phyloP scores from a whole-genome alignment of 2,113 vertebrate genomes.

The Craseonycteris thonglongyai region DNA sequence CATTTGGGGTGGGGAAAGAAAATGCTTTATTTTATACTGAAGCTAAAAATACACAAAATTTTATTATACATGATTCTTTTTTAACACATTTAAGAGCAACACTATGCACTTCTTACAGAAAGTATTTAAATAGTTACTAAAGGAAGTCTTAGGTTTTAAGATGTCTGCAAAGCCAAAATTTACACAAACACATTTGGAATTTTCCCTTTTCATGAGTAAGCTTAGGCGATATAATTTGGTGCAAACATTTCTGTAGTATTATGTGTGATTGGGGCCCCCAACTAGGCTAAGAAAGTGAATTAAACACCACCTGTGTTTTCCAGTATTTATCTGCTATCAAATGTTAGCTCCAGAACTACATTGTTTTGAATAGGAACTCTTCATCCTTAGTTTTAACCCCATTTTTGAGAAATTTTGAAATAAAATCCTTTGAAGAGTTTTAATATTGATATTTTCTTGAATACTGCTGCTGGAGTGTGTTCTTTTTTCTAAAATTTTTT shows the following conservation, averaged over 20 bases:
- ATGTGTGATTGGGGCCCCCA: background rate
- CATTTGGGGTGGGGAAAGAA: conserved; percentile 67
- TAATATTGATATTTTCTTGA: conserved; percentile 25
- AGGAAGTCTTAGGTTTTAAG: conserved; percentile 47
- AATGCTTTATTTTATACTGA: conserved; percentile 80
- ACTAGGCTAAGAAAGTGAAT: background rate
- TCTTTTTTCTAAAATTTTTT: too few relatives aligned
- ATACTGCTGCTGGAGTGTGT: background rate
- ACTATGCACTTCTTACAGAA: conserved; percentile 60
- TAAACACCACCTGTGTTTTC: conserved; percentile 32
- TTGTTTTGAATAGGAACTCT: conserved; percentile 13
- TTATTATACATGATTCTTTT: conserved; percentile 76
- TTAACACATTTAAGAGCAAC: conserved; percentile 69
- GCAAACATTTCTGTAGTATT: conserved; percentile 16
- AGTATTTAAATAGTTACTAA: conserved; percentile 73
- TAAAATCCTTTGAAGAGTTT: conserved; percentile 23
- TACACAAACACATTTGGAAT: conserved; percentile 24
- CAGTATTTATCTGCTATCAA: background rate
- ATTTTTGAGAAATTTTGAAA: conserved; percentile 28
- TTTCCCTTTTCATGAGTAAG: conserved; percentile 40
- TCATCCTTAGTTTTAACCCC: background rate
- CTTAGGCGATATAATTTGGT: conserved; percentile 26
- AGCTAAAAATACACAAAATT: conserved; percentile 84
- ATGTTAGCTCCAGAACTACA: background rate
- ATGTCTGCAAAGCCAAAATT: conserved; percentile 48